Base-by-base conservation (phyloP, 53 echinoderm and acorn worm species). In the Henricia sp. region DNA sequence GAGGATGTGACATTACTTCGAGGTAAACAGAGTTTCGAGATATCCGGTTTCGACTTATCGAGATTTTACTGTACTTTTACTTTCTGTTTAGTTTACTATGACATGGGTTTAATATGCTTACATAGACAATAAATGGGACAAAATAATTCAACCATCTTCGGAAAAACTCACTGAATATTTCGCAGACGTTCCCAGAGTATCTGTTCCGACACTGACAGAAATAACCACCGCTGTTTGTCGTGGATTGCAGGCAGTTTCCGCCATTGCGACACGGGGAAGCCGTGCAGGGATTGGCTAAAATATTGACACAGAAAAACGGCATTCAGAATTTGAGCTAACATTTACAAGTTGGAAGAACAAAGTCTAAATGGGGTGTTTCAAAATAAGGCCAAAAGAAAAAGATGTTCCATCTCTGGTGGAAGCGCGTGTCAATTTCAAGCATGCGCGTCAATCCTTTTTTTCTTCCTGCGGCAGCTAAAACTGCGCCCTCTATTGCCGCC, bases 151-250 rank as follows among this genome's bases (percentile, higher is more conserved):
- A 28, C 0, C 5, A 60, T 26, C 10, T 24, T 40, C 19, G 13
- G 0, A 12, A 34, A 40, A 26, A 76, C 76, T 55, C 33, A 58
- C 76, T 32, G 1, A 14, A 57, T 58, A 41, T 41, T 58, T 76
- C 57, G n/a, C 76, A 76, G 30, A 39, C 26, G 16, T 6, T 58
- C 14, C 76, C 76, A 3, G 55, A 56, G 41, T 40, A 76, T 39
- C 56, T 37, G 6, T 41, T 2, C 11, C 40, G 57, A 40, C 76
- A 76, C 76, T 76, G 76, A 38, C 76, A 76, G 27, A 76, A 59
- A 17, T 76, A 58, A 28, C 39, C 59, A 11, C 3, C 10, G 10
- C 9, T 37, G 25, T 2, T 28, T 3, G 29, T 39, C 0, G 76
- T 11, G 5, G 41, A 56, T 12, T 1, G 40, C 20, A 58, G 28